Conservation (phyloP, 1,140 invertebrate genomes). For the Aphelenchoides avenae region DNA sequence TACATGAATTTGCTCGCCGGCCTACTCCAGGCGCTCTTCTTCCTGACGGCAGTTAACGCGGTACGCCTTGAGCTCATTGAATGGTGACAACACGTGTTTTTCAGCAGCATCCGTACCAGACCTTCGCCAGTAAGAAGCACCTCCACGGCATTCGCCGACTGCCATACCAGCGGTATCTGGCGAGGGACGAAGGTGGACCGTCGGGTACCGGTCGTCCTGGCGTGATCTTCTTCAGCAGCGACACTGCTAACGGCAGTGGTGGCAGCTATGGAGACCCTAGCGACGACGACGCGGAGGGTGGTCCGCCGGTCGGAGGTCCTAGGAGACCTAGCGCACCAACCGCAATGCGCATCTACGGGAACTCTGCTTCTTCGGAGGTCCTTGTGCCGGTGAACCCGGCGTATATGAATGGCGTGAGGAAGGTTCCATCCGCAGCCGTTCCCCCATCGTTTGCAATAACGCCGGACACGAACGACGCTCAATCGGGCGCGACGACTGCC, state of each 20-base stretch:
- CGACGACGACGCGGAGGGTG: background rate
- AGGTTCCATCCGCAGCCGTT: background rate
- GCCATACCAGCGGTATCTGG: background rate
- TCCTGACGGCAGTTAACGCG: background rate
- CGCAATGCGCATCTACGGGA: too few relatives aligned
- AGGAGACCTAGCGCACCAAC: conserved; percentile 5
- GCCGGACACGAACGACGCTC: conserved; percentile 7
- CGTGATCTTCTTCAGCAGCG: conserved; percentile 11
- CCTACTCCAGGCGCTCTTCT: background rate
- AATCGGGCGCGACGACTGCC: background rate
- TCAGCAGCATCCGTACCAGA: background rate
- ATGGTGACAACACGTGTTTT: background rate
- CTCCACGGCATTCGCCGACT: conserved; percentile 31
- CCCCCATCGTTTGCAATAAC: conserved; percentile 12
- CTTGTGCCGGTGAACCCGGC: background rate
- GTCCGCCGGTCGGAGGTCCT: background rate
- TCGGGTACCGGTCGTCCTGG: background rate
- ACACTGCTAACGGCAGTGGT: background rate
- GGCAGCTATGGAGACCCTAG: background rate
- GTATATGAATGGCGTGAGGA: background rate
- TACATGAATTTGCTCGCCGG: background rate
- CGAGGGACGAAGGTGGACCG: background rate
- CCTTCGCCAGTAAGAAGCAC: conserved; percentile 13
- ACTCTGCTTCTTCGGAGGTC: too few relatives aligned
- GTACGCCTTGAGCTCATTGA: background rate